Evolutionary conservation across 1,140 invertebrate species (phyloP).

Genomic region (Elysia chlorotica): DNA sequence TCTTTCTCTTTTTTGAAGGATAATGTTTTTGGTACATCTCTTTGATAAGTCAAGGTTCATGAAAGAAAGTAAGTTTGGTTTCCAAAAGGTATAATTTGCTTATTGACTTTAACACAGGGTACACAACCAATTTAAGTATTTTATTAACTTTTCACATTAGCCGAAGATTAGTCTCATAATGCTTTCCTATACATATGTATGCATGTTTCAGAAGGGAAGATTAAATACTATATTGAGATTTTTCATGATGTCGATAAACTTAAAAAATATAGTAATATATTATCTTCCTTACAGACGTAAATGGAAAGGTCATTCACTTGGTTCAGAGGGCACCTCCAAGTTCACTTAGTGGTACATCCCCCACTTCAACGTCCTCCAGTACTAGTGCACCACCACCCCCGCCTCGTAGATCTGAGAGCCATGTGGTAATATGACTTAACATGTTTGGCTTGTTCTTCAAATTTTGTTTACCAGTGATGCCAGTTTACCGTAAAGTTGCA

Average conservation of each 20-base stretch:
- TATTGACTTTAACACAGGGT: no score
- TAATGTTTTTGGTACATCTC: no score
- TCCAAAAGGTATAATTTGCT: no score
- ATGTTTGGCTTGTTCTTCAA: not conserved
- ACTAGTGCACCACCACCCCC: constrained; percentile 6
- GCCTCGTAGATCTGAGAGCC: not conserved
- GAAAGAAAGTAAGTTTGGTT: no score
- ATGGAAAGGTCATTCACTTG: constrained; percentile 91
- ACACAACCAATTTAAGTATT: no score
- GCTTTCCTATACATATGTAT: not conserved
- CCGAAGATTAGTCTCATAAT: not conserved
- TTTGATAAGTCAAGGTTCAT: no score
- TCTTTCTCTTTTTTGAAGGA: no score
- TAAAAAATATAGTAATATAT: no score
- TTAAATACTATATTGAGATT: not conserved
- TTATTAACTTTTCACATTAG: not conserved
- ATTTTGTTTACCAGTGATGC: not conserved
- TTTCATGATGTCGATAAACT: no score
- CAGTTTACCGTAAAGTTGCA: not conserved
- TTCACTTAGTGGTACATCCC: constrained; percentile 53
- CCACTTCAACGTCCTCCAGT: constrained; percentile 22
- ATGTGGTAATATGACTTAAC: not conserved
- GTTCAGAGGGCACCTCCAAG: constrained; percentile 80
- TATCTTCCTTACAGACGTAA: constrained; percentile 72
- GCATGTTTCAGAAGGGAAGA: no score